phyloP scores from a whole-genome alignment of 2,888 invertebrate species.

The Cacoxenus indagator region DNA sequence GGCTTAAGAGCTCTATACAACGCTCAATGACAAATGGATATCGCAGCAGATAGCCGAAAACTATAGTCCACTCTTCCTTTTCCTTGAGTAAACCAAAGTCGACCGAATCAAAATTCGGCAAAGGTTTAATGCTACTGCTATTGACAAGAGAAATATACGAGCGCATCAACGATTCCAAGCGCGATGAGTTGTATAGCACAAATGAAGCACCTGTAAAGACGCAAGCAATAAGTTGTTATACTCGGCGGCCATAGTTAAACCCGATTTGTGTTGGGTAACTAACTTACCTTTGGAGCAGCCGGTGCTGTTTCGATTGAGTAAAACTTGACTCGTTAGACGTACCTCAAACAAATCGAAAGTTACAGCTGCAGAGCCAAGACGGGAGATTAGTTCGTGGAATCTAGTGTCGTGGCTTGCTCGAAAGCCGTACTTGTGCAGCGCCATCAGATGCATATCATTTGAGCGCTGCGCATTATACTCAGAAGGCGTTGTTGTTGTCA shows the following conservation, averaged over 20 bases:
- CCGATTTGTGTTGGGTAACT: constrained; percentile 11
- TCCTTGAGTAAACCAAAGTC: constrained; percentile 77
- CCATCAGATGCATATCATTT: constrained; percentile 77
- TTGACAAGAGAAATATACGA: constrained; percentile 75
- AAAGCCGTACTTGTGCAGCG: constrained; percentile 78
- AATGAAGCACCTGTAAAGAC: constrained; percentile 77
- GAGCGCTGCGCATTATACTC: constrained; percentile 70
- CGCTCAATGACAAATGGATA: constrained; percentile 76
- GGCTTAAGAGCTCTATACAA: constrained; percentile 72
- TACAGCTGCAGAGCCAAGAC: constrained; percentile 78
- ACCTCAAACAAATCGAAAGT: constrained; percentile 79
- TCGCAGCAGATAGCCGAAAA: constrained; percentile 78
- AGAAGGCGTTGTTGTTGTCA: constrained; percentile 28
- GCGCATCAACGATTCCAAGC: constrained; percentile 77
- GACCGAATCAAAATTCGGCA: constrained; percentile 74
- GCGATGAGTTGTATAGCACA: constrained; percentile 83
- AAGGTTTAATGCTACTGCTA: constrained; percentile 74
- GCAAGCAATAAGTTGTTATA: background rate
- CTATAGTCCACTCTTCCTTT: constrained; percentile 83
- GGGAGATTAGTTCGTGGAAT: constrained; percentile 71
- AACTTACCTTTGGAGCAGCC: constrained; percentile 63
- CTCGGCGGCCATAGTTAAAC: too few species aligned
- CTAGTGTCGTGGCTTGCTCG: constrained; percentile 50
- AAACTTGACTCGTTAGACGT: constrained; percentile 74
- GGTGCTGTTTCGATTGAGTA: constrained; percentile 70